Evolutionary conservation across 1,140 invertebrate species (phyloP), one percentile per base, ranked within the genome.

Genomic region (Kradibia gibbosae): DNA sequence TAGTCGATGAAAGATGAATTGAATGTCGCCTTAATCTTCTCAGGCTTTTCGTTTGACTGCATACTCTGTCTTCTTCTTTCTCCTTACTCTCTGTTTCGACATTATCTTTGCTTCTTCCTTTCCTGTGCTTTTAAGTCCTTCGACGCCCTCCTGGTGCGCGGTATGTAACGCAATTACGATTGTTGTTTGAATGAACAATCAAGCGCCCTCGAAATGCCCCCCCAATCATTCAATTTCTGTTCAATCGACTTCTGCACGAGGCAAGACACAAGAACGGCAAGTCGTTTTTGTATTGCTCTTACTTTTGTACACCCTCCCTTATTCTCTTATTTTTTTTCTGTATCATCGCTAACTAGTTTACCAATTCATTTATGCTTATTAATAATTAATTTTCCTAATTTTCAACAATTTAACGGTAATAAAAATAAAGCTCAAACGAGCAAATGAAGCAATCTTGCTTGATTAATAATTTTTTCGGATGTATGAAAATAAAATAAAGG

Each of bases 101-200:
- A 31, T 77, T 78, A 73, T 78, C 81, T 78, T 82, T 78, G 74
- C 77, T 72, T 70, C 73, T 82, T 73, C 78, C 71, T 84, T 74
- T 82, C 83, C 55, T 62, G 39, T 31, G 71, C 34, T 62, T 85
- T 83, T 82, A 83, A 81, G 78, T 72, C 85, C 82, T 82, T 84
- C 81, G n/a, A 73, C 78, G 53, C 74, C 78, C 73, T 83, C 73
- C 74, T 74, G 65, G 73, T 39, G 80, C 60, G 67, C 79, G 31
- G 85, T 85, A 87, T 87, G 88, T 91, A 91, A 91, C 89, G 89
- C 89, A 91, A 91, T 91, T 91, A 91, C 90, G 89, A 91, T 91
- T 91, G 91, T 91, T 91, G 90, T 91, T 91, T 91, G 90, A 91
- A 91, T 91, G 91, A 91, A 91, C 91, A 91, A 91, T 91, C 91